Evolutionary conservation across 2,797 vertebrate species (phyloP), one percentile per base, ranked within the genome.

Genomic region (Brotula barbata): DNA sequence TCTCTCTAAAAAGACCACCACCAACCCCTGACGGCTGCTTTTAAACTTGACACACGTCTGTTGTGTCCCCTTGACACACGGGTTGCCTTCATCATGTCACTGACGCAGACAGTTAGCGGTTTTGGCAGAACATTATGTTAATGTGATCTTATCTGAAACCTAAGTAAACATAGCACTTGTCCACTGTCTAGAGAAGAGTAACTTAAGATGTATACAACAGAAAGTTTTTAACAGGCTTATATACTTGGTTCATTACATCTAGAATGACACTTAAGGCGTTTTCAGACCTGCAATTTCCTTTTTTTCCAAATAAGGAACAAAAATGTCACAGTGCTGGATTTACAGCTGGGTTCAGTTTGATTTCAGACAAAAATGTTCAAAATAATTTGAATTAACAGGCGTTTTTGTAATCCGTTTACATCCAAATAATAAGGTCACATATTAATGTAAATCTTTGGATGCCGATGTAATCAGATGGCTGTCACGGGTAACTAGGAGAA

Each of bases 31-130:
- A 31, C 50, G 56, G 54, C 25, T 48, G 9, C 37, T 58, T 63
- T 31, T 39, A 51, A 64, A 64, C 5, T n/a, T n/a, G 37, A 73
- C 65, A 63, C 64, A 45, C 43, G 47, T 73, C 73, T 77, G 78
- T 63, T 50, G 12, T 62, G 56, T 66, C 58, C 63, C 63, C 43
- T 7, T 5, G 22, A 55, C 65, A n/a, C 61, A 71, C 75, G 69
- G 73, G 77, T 87, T 77, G 68, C 44, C 16, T 28, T 73, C 53
- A 60, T 88, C 67, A 68, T 66, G 64, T 75, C 65, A 67, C 50
- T 44, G 62, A 80, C 62, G 66, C 72, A 80, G 71, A 58, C 52
- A 58, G 66, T 82, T 77, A 65, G 52, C 64, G 25, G 58, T 25
- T 12, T 42, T 51, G 37, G 59, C 44, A 39, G 54, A 40, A 25